Percentiles rank a stretch among this genome's conserved stretches.
Conservation (phyloP, 2,888 invertebrate species). For the Arge pagana region DNA sequence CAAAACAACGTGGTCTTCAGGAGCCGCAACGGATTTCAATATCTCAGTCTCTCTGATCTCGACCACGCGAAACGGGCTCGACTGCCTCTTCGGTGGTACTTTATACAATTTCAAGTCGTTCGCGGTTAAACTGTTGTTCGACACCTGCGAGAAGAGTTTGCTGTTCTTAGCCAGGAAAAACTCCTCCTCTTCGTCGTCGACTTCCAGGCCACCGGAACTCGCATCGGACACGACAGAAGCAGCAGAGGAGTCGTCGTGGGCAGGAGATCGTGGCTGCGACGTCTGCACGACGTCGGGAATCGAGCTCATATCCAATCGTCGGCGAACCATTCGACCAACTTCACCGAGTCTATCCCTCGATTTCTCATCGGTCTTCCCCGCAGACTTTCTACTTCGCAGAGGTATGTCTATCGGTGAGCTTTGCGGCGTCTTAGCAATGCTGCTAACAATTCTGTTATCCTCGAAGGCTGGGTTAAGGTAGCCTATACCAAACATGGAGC, state of each 20-base stretch:
- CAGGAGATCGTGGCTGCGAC: conserved; percentile 39
- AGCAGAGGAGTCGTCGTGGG: not conserved
- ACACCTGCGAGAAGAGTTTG: conserved; percentile 71
- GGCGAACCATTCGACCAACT: conserved; percentile 68
- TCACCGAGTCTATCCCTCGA: conserved; percentile 65
- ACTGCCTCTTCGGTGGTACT: conserved; percentile 30
- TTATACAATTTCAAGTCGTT: conserved; percentile 26
- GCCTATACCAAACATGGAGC: conserved; percentile 44
- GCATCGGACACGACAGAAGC: conserved; percentile 32
- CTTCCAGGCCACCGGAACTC: conserved; percentile 21
- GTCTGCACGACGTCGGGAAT: conserved; percentile 56
- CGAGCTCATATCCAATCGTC: conserved; percentile 62
- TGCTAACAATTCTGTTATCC: conserved; percentile 39
- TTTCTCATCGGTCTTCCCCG: conserved; percentile 42
- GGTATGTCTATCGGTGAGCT: conserved; percentile 40
- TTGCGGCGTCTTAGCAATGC: conserved; percentile 35
- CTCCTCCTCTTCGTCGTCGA: conserved; percentile 43
- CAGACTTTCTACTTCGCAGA: conserved; percentile 44
- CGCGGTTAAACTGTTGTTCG: conserved; percentile 58
- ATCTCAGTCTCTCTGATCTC: conserved; percentile 74
- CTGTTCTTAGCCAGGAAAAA: conserved; percentile 67
- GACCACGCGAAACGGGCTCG: conserved; percentile 65
- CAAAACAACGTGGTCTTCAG: conserved; percentile 53
- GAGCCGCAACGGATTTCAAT: conserved; percentile 66
- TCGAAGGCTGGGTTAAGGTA: conserved; percentile 55